A percentile compares a stretch with the other conserved stretches of the same genome.
phyloP scores from a whole-genome alignment of 1,140 invertebrate species.

The Gryon sp. region DNA sequence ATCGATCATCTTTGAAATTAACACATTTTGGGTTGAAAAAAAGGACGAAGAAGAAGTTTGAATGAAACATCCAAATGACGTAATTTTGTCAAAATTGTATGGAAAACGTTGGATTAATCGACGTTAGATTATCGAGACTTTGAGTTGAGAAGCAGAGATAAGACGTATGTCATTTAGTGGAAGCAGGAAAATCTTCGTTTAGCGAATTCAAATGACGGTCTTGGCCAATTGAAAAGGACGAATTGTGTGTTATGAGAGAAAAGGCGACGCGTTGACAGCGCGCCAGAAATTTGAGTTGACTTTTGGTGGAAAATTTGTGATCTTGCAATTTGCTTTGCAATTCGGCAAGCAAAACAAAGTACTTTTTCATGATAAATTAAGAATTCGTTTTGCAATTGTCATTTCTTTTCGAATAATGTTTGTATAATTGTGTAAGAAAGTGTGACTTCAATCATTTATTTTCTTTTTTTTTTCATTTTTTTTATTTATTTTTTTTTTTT shows the following conservation, averaged over 20 bases:
- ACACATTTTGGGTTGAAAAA: no score
- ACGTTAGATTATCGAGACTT: not conserved
- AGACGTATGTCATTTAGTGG: not conserved
- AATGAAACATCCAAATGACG: no score
- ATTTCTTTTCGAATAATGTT: not conserved
- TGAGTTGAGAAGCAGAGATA: not conserved
- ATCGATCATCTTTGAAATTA: no score
- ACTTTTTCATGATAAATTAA: no score
- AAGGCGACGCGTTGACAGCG: conserved; percentile 1
- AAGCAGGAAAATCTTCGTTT: conserved; percentile 45
- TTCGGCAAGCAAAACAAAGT: no score
- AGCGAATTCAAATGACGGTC: conserved; percentile 21
- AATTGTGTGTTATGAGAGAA: conserved; percentile 26
- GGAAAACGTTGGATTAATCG: not conserved
- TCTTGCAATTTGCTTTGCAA: not conserved
- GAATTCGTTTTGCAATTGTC: no score
- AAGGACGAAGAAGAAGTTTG: no score
- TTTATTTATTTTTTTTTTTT: no score
- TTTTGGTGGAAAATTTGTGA: conserved; percentile 18
- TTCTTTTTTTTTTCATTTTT: no score
- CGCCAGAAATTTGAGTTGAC: conserved; percentile 12
- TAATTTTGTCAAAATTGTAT: no score
- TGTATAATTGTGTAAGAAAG: not conserved
- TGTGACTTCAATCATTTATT: no score
- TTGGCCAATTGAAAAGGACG: conserved; percentile 30